Evolutionary conservation across 2,113 vertebrate species (phyloP).

Genomic region (Microcebus murinus): DNA sequence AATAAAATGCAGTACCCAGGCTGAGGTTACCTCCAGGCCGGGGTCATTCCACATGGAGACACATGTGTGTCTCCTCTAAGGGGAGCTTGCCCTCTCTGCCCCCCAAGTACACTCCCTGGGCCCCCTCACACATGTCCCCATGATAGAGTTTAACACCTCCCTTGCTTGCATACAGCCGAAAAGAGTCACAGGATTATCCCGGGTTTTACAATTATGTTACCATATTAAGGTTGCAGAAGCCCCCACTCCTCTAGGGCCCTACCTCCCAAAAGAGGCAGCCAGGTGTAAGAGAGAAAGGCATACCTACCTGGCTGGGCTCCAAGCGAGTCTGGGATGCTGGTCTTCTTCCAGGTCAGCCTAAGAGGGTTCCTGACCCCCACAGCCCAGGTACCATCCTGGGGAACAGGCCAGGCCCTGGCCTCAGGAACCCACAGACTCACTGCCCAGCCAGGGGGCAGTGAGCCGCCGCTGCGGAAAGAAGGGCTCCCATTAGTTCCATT

Average conservation of each 20-base stretch:
- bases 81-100: not conserved
- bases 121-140: not conserved
- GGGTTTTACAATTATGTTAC: not conserved
- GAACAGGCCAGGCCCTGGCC: not conserved
- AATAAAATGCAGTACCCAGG: not conserved
- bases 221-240: accelerated
- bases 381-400: not conserved
- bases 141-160: not conserved
- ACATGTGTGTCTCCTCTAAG: not conserved
- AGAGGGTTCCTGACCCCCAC: accelerated
- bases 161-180: accelerated
- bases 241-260: too few species aligned
- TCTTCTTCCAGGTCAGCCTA: not conserved
- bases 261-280: not conserved
- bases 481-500: constrained; percentile 35
- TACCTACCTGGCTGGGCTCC: not conserved
- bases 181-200: not conserved
- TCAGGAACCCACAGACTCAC: not conserved
- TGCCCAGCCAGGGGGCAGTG: constrained; percentile 66
- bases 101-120: too few species aligned
- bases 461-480: constrained; percentile 42
- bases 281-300: accelerated
- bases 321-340: not conserved
- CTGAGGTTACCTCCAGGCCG: not conserved
- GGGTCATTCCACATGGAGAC: accelerated